A percentile compares a stretch with the other conserved stretches of the same genome.
phyloP scores from a whole-genome alignment of 1,140 invertebrate genomes.

The Globodera rostochiensis region DNA sequence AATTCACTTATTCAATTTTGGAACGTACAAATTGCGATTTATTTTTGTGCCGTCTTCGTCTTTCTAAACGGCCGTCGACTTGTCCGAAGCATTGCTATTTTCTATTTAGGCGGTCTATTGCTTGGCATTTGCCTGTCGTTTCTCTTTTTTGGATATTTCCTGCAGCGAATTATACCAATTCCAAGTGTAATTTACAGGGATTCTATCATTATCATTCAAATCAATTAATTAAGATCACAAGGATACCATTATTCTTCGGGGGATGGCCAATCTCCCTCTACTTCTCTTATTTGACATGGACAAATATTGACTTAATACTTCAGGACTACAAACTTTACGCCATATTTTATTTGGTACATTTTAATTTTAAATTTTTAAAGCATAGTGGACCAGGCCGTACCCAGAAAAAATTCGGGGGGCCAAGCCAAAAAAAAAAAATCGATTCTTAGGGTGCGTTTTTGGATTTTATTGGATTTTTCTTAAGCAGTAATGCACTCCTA shows the following conservation, averaged over 20 bases:
- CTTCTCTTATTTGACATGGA: conserved; percentile 29
- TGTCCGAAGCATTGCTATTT: conserved; percentile 6
- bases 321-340: conserved; percentile 21
- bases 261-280: conserved; percentile 28
- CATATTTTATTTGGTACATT: conserved; percentile 28
- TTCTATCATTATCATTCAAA: not conserved
- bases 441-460: too few relatives aligned
- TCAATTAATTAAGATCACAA: not conserved
- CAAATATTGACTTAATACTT: conserved; percentile 23
- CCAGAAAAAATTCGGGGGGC: too few relatives aligned
- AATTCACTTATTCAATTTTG: not conserved
- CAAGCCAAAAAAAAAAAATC: too few relatives aligned
- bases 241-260: conserved; percentile 28
- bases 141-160: conserved; percentile 21
- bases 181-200: conserved; percentile 6
- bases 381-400: too few relatives aligned
- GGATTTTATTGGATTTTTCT: too few relatives aligned
- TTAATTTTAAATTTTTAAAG: not conserved
- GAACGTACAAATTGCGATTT: not conserved
- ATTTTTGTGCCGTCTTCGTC: conserved; percentile 4
- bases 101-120: conserved; percentile 19
- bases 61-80: conserved; percentile 17
- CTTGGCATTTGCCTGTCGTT: conserved; percentile 13
- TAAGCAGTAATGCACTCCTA: too few relatives aligned
- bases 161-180: conserved; percentile 21